phyloP scores from a whole-genome alignment of 2,888 invertebrate genomes.

The Oligia latruncula region DNA sequence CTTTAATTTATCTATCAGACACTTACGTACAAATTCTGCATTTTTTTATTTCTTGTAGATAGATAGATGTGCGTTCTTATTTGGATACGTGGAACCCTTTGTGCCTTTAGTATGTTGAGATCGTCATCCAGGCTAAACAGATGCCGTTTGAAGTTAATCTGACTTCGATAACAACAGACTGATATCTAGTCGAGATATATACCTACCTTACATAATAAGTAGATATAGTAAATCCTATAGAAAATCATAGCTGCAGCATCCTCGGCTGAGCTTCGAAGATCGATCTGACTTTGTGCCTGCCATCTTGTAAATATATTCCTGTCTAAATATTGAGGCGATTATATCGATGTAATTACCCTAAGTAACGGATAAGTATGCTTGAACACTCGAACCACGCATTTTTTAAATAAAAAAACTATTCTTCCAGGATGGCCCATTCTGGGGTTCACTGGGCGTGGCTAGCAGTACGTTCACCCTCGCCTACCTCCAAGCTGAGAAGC shows the following conservation, averaged over 20 bases:
- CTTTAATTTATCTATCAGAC: no score
- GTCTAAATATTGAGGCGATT: not conserved
- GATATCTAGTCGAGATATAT: not conserved
- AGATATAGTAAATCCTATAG: not conserved
- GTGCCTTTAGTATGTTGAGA: not conserved
- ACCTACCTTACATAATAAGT: no score
- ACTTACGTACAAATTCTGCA: no score
- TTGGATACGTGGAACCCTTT: no score
- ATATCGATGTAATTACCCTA: not conserved
- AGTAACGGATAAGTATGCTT: not conserved
- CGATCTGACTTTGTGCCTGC: not conserved
- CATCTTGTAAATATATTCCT: not conserved
- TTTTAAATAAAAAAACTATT: not conserved
- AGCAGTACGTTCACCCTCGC: conserved; percentile 93
- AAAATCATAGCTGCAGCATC: not conserved
- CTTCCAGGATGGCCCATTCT: conserved; percentile 80
- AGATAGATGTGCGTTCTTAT: no score
- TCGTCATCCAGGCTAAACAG: not conserved
- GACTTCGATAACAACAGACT: not conserved
- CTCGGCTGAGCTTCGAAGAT: not conserved
- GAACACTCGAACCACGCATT: not conserved
- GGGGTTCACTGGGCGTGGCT: conserved; percentile 91
- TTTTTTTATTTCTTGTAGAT: no score
- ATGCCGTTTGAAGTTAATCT: not conserved
- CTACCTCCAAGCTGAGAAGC: conserved; percentile 95